These are phyloP conservation scores for Lathamus discolor DNA, from an alignment of 2,113 vertebrate species.

Conservation along the genomic window DNA sequence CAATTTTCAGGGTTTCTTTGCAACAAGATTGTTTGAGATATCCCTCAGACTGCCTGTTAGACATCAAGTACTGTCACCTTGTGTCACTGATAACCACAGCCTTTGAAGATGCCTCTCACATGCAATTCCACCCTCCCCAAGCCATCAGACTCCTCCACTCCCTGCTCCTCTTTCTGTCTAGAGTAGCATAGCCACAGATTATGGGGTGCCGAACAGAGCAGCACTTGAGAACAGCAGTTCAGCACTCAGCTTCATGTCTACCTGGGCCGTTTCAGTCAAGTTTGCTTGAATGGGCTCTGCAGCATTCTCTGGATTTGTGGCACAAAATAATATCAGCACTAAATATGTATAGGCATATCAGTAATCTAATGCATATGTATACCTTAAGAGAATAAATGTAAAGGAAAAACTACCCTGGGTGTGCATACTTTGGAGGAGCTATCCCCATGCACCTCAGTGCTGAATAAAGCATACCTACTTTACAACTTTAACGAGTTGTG, in stretches of 20 bases:
- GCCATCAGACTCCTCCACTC: background rate
- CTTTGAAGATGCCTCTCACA: background rate
- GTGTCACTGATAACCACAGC: background rate
- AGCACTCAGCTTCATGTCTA: background rate
- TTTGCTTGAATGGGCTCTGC: background rate
- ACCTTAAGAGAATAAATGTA: too few relatives aligned
- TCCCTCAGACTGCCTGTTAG: background rate
- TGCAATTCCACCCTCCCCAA: background rate
- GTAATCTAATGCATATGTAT: too few relatives aligned
- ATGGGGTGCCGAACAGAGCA: background rate
- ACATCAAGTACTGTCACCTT: background rate
- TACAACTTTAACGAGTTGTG: too few relatives aligned
- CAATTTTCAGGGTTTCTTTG: background rate
- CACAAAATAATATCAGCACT: too few relatives aligned
- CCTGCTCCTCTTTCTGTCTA: background rate
- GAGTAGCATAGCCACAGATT: background rate
- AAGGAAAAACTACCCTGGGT: too few relatives aligned
- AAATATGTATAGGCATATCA: too few relatives aligned
- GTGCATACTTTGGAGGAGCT: too few relatives aligned
- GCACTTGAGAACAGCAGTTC: background rate
- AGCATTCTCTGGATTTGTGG: too few relatives aligned
- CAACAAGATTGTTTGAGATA: background rate
- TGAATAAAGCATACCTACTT: too few relatives aligned
- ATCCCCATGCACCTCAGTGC: too few relatives aligned
- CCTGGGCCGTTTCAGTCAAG: background rate